Conservation (phyloP, 2,797 vertebrate genomes). For the Bufotes viridis region DNA sequence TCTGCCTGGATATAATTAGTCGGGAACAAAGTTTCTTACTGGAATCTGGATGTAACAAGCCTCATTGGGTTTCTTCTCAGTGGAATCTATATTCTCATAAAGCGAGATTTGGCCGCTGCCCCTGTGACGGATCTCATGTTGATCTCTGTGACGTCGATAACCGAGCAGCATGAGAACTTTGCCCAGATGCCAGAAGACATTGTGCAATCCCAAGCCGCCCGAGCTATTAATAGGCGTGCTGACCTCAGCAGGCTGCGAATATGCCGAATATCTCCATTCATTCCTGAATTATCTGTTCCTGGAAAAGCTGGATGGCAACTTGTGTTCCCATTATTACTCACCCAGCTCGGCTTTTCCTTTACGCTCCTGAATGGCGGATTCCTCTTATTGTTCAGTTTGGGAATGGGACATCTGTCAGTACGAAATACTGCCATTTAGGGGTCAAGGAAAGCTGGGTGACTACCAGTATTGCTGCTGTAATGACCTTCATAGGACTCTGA, state of each 20-base stretch:
- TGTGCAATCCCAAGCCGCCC: conserved; percentile 30
- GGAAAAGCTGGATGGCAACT: background rate
- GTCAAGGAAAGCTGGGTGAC: too few species aligned
- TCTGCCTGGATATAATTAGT: conserved; percentile 2
- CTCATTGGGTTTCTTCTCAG: background rate
- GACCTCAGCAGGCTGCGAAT: conserved; percentile 42
- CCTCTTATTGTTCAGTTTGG: too few species aligned
- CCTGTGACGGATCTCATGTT: background rate
- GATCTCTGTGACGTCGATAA: conserved; percentile 25
- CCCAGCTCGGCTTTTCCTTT: background rate
- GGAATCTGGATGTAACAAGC: background rate
- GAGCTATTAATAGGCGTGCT: conserved; percentile 49
- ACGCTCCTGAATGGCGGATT: background rate
- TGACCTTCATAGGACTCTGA: too few species aligned
- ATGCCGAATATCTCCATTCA: background rate
- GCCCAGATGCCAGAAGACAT: conserved; percentile 39
- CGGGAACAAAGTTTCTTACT: background rate
- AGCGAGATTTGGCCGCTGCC: too few species aligned
- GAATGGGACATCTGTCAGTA: too few species aligned
- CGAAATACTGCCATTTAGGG: background rate
- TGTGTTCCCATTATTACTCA: background rate
- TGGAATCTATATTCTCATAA: background rate
- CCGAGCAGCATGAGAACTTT: conserved; percentile 48
- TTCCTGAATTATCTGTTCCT: background rate
- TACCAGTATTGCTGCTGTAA: too few species aligned